A percentile compares a stretch with the other conserved stretches of the same genome.
Evolutionary conservation across 1,140 invertebrate genomes (phyloP).

Genomic region (Atta texana): DNA sequence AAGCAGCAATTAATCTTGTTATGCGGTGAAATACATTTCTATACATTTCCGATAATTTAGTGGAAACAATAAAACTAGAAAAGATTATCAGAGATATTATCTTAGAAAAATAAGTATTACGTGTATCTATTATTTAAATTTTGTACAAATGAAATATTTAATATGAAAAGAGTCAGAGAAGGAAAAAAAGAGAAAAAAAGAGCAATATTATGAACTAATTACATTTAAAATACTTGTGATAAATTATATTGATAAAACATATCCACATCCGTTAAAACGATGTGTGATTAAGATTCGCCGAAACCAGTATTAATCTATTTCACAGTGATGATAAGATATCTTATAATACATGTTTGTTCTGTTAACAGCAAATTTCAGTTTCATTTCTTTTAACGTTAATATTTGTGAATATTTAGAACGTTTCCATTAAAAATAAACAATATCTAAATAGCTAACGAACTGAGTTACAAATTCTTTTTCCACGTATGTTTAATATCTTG

Average conservation of each 20-base stretch:
- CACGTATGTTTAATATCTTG: neutral
- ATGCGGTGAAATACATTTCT: neutral
- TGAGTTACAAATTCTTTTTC: neutral
- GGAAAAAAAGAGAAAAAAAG: neutral
- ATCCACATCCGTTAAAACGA: neutral
- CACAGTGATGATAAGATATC: neutral
- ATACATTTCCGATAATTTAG: neutral
- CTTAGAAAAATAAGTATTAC: neutral
- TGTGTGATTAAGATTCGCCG: neutral
- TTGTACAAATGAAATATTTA: conserved; percentile 1
- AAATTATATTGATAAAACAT: conserved; percentile 12
- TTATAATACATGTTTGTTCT: neutral
- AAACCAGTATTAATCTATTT: no score
- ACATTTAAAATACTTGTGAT: neutral
- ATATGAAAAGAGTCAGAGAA: neutral
- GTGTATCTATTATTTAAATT: neutral
- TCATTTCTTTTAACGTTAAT: neutral
- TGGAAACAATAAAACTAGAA: neutral
- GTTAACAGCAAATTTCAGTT: neutral
- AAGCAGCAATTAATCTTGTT: conserved; percentile 6
- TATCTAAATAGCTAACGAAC: neutral
- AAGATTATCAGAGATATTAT: neutral
- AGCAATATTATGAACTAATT: neutral
- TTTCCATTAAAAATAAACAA: neutral
- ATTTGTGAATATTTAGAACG: neutral